Conservation (phyloP, 2,888 invertebrate genomes). For the Dromius quadrimaculatus region DNA sequence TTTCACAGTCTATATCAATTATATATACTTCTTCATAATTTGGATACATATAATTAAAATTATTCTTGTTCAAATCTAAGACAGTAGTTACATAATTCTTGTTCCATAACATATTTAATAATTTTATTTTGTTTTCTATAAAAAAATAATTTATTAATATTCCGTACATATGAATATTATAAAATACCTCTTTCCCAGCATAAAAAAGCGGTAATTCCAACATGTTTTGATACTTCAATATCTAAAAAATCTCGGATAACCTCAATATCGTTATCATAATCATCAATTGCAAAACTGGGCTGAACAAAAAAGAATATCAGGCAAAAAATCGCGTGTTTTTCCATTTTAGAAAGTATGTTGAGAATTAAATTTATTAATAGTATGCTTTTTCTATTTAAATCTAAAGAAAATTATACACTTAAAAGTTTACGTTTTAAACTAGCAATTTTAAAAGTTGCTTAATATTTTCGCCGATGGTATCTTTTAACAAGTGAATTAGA, state of each 20-base stretch:
- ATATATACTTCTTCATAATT: neutral
- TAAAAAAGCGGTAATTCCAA: neutral
- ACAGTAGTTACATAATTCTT: neutral
- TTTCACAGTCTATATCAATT: conserved; percentile 12
- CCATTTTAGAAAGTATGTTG: no score
- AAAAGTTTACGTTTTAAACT: no score
- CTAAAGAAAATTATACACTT: no score
- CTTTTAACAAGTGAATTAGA: no score
- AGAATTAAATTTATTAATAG: no score
- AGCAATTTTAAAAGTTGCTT: no score
- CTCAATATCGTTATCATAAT: neutral
- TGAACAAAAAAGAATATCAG: neutral
- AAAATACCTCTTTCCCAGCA: neutral
- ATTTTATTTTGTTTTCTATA: neutral
- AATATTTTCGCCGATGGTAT: no score
- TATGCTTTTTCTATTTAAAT: no score
- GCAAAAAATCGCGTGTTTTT: no score
- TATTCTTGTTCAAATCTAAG: neutral
- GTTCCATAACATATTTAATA: neutral
- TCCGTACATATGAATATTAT: neutral
- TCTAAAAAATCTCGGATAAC: neutral
- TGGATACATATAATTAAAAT: neutral
- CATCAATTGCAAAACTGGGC: neutral
- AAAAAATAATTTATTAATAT: neutral
- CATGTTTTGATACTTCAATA: neutral